Evolutionary conservation across 1,140 invertebrate species (phyloP).

Genomic region (Pachypsylla venusta): DNA sequence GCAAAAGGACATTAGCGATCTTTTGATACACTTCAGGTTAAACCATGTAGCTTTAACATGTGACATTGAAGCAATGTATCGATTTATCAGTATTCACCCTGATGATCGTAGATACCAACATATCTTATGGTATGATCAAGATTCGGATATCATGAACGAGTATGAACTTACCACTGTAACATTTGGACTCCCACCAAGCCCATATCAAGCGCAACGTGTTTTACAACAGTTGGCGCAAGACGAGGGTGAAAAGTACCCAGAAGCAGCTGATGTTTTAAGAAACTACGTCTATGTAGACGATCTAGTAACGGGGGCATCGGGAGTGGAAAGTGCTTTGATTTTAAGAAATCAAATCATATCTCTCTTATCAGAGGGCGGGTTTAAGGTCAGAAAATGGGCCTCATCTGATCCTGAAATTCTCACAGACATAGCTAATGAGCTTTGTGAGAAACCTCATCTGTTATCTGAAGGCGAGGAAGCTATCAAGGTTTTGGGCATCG

Average conservation of each 20-base stretch:
- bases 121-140: conserved; percentile 27
- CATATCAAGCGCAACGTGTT: conserved; percentile 21
- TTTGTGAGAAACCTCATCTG: not conserved
- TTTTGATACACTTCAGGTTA: conserved; percentile 25
- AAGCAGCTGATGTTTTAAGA: conserved; percentile 22
- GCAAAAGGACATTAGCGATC: conserved; percentile 25
- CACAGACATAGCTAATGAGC: not conserved
- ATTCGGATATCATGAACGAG: conserved; percentile 13
- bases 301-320: conserved; percentile 23
- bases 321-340: conserved; percentile 19
- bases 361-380: conserved; percentile 18
- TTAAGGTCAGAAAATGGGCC: conserved; percentile 23
- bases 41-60: conserved; percentile 25
- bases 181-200: conserved; percentile 19
- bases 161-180: conserved; percentile 20
- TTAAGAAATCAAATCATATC: conserved; percentile 21
- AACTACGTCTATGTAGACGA: conserved; percentile 31
- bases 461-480: not conserved
- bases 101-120: conserved; percentile 26
- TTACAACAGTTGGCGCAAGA: conserved; percentile 27
- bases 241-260: conserved; percentile 22
- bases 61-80: conserved; percentile 32
- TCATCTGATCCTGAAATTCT: conserved; percentile 15
- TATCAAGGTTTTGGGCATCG: conserved; percentile 10
- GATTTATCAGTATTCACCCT: conserved; percentile 25